Conservation (phyloP, 2,888 invertebrate genomes). For the Sphaerophoria taeniata region DNA sequence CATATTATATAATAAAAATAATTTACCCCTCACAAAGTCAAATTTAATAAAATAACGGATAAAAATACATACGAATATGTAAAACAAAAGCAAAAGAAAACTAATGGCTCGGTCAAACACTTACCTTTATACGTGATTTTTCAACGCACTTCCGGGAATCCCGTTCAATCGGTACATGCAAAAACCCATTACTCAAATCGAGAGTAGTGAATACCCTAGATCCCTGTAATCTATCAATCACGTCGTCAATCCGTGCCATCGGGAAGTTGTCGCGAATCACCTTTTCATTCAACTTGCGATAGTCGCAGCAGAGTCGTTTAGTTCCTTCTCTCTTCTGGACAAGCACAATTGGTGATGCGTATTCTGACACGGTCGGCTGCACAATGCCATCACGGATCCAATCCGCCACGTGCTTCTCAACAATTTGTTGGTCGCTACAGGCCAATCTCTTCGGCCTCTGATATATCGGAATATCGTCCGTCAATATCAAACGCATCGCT, state of each 20-base stretch:
- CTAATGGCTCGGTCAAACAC: no score
- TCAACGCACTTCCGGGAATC: constrained; percentile 74
- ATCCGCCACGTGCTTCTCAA: constrained; percentile 76
- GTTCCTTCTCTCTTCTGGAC: constrained; percentile 66
- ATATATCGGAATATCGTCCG: constrained; percentile 1
- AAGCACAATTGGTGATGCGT: neutral
- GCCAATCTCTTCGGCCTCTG: neutral
- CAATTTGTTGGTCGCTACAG: constrained; percentile 46
- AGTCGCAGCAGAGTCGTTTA: constrained; percentile 72
- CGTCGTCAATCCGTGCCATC: constrained; percentile 68
- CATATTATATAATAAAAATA: no score
- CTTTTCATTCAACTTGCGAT: constrained; percentile 69
- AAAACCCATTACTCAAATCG: constrained; percentile 75
- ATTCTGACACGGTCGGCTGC: constrained; percentile 74
- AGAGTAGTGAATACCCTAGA: constrained; percentile 74
- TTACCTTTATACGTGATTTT: no score
- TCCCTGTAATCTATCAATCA: constrained; percentile 59
- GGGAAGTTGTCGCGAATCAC: constrained; percentile 73
- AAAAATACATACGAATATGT: no score
- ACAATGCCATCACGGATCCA: constrained; percentile 78
- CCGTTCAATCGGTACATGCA: constrained; percentile 74
- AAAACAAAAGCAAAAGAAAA: no score
- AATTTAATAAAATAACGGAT: no score
- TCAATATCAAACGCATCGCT: constrained; percentile 1
- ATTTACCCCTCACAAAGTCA: no score